Evolutionary conservation across 2,888 invertebrate species (phyloP).

Genomic region (Slavum lentiscoides): DNA sequence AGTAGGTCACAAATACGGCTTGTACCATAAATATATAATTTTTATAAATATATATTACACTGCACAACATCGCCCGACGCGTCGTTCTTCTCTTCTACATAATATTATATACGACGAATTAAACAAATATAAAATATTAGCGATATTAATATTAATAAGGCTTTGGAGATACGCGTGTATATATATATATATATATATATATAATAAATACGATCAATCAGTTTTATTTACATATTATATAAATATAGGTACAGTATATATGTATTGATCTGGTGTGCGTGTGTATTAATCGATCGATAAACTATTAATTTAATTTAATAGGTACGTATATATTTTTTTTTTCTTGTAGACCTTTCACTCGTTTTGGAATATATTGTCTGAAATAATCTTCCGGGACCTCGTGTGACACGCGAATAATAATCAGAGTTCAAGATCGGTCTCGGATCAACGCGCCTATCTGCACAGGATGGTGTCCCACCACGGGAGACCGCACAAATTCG

Average conservation of each 20-base stretch:
- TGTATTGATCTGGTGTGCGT: not conserved
- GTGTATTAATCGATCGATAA: too few relatives aligned
- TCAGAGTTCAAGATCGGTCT: too few relatives aligned
- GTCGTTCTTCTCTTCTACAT: too few relatives aligned
- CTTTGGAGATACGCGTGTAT: not conserved
- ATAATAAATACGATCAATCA: conserved; percentile 23
- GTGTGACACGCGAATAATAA: too few relatives aligned
- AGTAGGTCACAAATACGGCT: conserved; percentile 30
- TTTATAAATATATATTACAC: not conserved
- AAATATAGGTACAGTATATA: not conserved
- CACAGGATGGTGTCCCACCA: too few relatives aligned
- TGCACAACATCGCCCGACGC: too few relatives aligned
- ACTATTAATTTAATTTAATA: too few relatives aligned
- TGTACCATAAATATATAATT: not conserved
- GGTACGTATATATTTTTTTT: too few relatives aligned
- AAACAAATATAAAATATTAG: conserved; percentile 43
- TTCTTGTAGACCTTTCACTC: conserved; percentile 9
- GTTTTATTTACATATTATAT: not conserved
- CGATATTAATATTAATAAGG: conserved; percentile 13
- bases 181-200: too few relatives aligned
- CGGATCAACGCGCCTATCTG: too few relatives aligned
- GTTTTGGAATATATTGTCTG: not conserved
- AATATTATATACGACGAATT: conserved; percentile 2
- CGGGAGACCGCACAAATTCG: too few relatives aligned
- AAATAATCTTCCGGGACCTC: conserved; percentile 3